A percentile compares a stretch with the other conserved stretches of the same genome.
These are phyloP conservation scores for Zele albiditarsus DNA, from an alignment of 2,888 invertebrate species.

Conservation along the genomic window DNA sequence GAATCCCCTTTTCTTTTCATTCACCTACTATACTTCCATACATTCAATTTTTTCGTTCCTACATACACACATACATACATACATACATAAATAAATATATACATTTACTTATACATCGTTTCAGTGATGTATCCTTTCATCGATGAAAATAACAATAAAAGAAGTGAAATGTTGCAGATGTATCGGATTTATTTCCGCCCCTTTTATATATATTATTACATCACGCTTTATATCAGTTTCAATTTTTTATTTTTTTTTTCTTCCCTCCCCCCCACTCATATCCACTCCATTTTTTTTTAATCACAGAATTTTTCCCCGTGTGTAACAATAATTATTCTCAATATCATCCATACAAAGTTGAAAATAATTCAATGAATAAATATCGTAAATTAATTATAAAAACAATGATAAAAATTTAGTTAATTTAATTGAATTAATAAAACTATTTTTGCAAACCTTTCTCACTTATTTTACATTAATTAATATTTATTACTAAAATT, in stretches of 20 bases:
- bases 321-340: no score
- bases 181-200: not conserved
- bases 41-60: not conserved
- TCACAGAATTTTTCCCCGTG: no score
- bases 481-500: constrained; percentile 37
- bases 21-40: not conserved
- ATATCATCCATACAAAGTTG: no score
- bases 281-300: no score
- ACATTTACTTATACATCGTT: not conserved
- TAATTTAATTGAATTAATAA: no score
- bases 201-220: constrained; percentile 17
- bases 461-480: not conserved
- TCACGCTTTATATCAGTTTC: not conserved
- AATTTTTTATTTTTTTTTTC: not conserved
- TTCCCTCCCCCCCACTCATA: no score
- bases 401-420: no score
- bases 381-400: not conserved
- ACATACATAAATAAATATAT: not conserved
- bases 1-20: constrained; percentile 16
- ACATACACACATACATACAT: not conserved
- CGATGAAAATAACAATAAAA: not conserved
- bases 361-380: not conserved
- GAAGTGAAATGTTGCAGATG: constrained; percentile 7
- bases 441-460: no score
- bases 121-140: not conserved